These are phyloP conservation scores for Leptopilina syphax DNA, from an alignment of 2,888 invertebrate species.

Conservation along the genomic window DNA sequence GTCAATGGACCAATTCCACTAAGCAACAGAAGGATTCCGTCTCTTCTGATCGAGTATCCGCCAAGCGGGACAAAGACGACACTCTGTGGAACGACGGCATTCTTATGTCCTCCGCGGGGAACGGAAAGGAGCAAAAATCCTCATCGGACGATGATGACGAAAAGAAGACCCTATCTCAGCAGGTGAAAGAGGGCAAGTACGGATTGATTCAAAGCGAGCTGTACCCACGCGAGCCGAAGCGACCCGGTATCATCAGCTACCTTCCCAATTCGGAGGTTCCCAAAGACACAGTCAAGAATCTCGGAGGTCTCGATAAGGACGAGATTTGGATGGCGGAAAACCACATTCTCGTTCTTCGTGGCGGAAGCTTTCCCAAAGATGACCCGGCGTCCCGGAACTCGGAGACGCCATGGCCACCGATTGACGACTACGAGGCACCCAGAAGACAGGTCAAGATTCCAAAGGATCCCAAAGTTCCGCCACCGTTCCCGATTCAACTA, in stretches of 20 bases:
- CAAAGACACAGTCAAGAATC: conserved; percentile 87
- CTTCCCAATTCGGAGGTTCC: conserved; percentile 88
- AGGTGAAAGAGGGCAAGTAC: conserved; percentile 93
- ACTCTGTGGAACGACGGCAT: conserved; percentile 79
- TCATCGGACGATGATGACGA: conserved; percentile 82
- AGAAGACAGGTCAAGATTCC: conserved; percentile 91
- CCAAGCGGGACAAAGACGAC: conserved; percentile 59
- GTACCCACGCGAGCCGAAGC: conserved; percentile 83
- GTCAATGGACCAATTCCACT: conserved; percentile 49
- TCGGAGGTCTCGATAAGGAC: conserved; percentile 89
- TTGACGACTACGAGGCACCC: conserved; percentile 91
- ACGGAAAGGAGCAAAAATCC: conserved; percentile 79
- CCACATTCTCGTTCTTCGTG: conserved; percentile 89
- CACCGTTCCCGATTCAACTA: conserved; percentile 95
- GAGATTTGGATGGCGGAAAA: conserved; percentile 95
- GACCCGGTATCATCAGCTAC: conserved; percentile 91
- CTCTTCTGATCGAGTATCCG: not conserved
- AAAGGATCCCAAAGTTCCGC: conserved; percentile 89
- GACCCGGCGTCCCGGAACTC: conserved; percentile 56
- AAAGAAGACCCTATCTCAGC: conserved; percentile 91
- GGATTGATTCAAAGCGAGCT: conserved; percentile 92
- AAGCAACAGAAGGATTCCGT: conserved; percentile 23
- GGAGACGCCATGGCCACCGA: conserved; percentile 83
- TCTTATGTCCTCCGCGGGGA: conserved; percentile 84
- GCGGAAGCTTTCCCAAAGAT: conserved; percentile 83